phyloP scores from a whole-genome alignment of 2,888 invertebrate genomes.

The Tetragonula carbonaria region DNA sequence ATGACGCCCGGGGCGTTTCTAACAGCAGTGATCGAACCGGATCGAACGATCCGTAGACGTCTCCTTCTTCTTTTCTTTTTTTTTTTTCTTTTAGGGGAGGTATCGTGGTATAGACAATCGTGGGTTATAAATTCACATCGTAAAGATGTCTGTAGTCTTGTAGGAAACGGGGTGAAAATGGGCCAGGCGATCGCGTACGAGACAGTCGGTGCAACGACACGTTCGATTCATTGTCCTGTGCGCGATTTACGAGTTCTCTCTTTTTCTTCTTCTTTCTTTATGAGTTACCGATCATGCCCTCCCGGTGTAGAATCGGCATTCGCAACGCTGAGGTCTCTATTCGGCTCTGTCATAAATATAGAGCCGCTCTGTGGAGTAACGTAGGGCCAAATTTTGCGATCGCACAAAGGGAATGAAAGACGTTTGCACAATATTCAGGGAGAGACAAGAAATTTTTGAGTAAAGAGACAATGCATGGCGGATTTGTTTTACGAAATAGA shows the following conservation, averaged over 20 bases:
- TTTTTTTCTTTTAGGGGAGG: not conserved
- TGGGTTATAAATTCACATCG: slow-evolving; percentile 79
- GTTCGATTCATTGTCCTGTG: slow-evolving; percentile 52
- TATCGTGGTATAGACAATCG: slow-evolving; percentile 38
- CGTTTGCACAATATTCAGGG: not conserved
- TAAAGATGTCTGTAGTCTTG: slow-evolving; percentile 83
- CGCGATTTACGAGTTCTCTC: slow-evolving; percentile 67
- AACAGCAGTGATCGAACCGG: slow-evolving; percentile 49
- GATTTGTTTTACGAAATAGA: not conserved
- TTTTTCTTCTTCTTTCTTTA: not conserved
- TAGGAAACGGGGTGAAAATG: slow-evolving; percentile 82
- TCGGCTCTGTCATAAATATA: slow-evolving; percentile 54
- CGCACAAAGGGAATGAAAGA: slow-evolving; percentile 10
- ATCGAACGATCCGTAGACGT: slow-evolving; percentile 35
- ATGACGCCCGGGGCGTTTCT: slow-evolving; percentile 52
- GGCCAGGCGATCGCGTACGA: slow-evolving; percentile 64
- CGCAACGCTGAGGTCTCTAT: slow-evolving; percentile 61
- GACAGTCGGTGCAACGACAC: slow-evolving; percentile 61
- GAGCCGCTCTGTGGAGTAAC: slow-evolving; percentile 26
- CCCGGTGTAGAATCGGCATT: slow-evolving; percentile 31
- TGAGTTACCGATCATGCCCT: slow-evolving; percentile 51
- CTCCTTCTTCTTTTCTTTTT: not conserved
- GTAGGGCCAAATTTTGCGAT: slow-evolving; percentile 7
- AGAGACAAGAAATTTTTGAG: slow-evolving; percentile 23
- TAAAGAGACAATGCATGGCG: not conserved